These are phyloP conservation scores for Phaonia tiefii DNA, from an alignment of 2,888 invertebrate genomes.

Conservation along the genomic window DNA sequence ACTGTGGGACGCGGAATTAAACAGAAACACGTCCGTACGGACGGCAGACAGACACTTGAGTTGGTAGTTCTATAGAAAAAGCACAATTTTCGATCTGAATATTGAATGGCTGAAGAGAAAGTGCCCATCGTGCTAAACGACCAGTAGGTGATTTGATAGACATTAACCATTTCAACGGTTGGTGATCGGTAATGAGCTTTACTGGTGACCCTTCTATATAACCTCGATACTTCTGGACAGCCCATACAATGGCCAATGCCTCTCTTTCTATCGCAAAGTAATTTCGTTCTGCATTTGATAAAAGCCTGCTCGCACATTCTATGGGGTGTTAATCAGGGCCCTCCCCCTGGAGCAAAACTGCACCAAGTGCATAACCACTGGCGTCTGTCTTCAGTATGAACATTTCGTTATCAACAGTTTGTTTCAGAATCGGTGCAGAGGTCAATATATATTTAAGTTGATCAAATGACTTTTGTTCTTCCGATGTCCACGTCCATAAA, in stretches of 20 bases:
- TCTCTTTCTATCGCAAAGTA: conserved; percentile 77
- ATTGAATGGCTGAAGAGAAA: too few species aligned
- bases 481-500: conserved; percentile 43
- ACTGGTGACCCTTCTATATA: too few species aligned
- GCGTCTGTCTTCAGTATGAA: conserved; percentile 73
- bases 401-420: conserved; percentile 65
- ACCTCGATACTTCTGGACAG: conserved; percentile 67
- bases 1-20: too few species aligned
- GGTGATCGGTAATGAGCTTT: too few species aligned
- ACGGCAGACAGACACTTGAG: too few species aligned
- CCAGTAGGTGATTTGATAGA: too few species aligned
- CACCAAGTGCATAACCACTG: conserved; percentile 70
- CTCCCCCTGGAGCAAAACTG: conserved; percentile 67
- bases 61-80: too few species aligned
- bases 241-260: conserved; percentile 71
- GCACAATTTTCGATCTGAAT: too few species aligned
- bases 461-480: conserved; percentile 35
- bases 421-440: conserved; percentile 65
- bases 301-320: conserved; percentile 70
- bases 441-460: not conserved
- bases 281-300: conserved; percentile 50
- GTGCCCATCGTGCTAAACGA: too few species aligned
- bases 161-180: too few species aligned
- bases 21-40: too few species aligned
- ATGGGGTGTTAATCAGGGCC: conserved; percentile 68